Base-by-base conservation (phyloP, 2,888 invertebrate species). In the Salpingus planirostris region DNA sequence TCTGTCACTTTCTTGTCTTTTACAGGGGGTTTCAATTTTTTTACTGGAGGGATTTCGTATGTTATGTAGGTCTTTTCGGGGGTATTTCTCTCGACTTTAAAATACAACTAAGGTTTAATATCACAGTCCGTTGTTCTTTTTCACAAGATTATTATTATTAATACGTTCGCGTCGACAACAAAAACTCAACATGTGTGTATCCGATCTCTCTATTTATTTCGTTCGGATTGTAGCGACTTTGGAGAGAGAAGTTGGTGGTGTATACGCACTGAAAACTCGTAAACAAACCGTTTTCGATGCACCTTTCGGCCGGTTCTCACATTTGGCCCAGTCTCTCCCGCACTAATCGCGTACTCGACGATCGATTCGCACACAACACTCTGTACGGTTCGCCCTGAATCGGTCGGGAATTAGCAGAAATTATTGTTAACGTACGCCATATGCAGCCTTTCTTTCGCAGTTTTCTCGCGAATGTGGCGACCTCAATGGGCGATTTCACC, bases 371-470 rank as follows among this genome's bases (percentile, higher is more conserved):
- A 25, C 12, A 27, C 27, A 18, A 11, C 10, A 13, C 27, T 21
- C 21, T 22, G 15, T 27, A 41, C 43, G 44, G 42, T 40, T 41
- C 45, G n/a, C n/a, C 42, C 15, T 41, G 40, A 50, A 52, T 47
- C 46, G 40, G 48, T 49, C 34, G 37, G 46, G 42, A 33, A 27
- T 31, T 51, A 51, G 54, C 53, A 56, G 55, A 57, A 56, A 54
- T 55, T 51, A n/a, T n/a, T n/a, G n/a, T 49, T 52, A 56, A 55
- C 52, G 53, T 51, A 54, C 57, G 57, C 57, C 57, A 57, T 57
- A 56, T 56, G 55, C n/a, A n/a, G n/a, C 56, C 49, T 55, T 52
- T 54, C 49, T 53, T 49, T 48, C 52, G 51, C 52, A n/a, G n/a
- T n/a, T n/a, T n/a, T n/a, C n/a, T n/a, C n/a, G n/a, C n/a, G n/a